These are phyloP conservation scores for Rhea pennata DNA, from an alignment of 2,113 vertebrate genomes.

Conservation along the genomic window DNA sequence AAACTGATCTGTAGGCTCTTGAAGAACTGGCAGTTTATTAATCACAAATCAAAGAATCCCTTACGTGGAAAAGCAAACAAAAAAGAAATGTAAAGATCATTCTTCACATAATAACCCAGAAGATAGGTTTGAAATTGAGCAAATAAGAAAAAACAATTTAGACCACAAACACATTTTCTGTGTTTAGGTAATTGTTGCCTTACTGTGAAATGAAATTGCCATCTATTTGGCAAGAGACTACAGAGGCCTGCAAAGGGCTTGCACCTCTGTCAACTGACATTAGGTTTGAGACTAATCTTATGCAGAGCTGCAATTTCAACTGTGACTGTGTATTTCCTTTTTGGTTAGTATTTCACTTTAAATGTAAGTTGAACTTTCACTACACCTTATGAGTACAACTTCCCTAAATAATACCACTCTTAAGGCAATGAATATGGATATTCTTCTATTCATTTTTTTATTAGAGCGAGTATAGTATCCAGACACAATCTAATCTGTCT, in stretches of 20 bases:
- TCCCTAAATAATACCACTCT: not conserved
- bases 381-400: not conserved
- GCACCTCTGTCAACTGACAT: not conserved
- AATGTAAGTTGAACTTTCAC: not conserved
- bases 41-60: not conserved
- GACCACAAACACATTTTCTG: not conserved
- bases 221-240: not conserved
- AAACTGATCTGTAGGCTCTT: rapidly evolving
- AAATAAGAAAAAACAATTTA: not conserved
- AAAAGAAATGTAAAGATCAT: not conserved
- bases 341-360: not conserved
- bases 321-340: not conserved
- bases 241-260: not conserved
- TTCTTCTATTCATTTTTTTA: not conserved
- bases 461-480: not conserved
- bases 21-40: not conserved
- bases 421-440: not conserved
- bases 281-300: not conserved
- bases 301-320: not conserved
- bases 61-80: not conserved
- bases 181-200: not conserved
- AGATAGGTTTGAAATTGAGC: not conserved
- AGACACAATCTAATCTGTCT: not conserved
- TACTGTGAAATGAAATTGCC: not conserved
- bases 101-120: not conserved